phyloP scores from a whole-genome alignment of 2,888 invertebrate species.

The Hydrotaea diabolus region DNA sequence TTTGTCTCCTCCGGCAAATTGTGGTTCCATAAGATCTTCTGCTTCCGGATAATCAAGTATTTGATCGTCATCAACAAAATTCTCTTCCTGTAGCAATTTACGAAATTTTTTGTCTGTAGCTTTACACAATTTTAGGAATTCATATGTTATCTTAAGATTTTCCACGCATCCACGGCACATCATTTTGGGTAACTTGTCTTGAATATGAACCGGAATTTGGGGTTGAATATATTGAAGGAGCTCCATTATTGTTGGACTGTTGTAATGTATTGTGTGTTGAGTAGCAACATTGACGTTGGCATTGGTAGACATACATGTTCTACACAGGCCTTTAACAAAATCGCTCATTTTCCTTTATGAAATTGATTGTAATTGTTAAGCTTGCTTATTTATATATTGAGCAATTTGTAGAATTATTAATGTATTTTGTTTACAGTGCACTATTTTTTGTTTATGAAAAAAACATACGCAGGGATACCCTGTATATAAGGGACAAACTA shows the following conservation, averaged over 20 bases:
- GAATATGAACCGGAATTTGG: slow-evolving; percentile 25
- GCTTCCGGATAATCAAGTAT: neutral
- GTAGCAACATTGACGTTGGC: no score
- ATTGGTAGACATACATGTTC: no score
- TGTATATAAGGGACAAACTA: no score
- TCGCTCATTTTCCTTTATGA: no score
- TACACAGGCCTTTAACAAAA: no score
- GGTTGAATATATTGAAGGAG: slow-evolving; percentile 44
- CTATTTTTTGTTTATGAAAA: no score
- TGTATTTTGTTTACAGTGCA: no score
- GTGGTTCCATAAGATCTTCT: neutral
- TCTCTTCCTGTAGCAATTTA: slow-evolving; percentile 27
- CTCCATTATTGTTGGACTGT: slow-evolving; percentile 16
- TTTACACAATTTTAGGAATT: slow-evolving; percentile 48
- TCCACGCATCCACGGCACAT: slow-evolving; percentile 47
- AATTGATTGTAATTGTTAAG: no score
- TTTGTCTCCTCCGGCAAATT: neutral
- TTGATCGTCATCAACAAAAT: neutral
- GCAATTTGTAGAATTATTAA: no score
- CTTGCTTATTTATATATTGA: no score
- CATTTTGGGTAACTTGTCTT: slow-evolving; percentile 40
- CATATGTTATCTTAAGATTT: slow-evolving; percentile 37
- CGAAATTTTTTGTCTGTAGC: slow-evolving; percentile 40
- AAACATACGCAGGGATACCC: no score
- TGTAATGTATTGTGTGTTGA: no score